These are phyloP conservation scores for Zygaena filipendulae DNA, from an alignment of 2,888 invertebrate genomes.

Conservation along the genomic window DNA sequence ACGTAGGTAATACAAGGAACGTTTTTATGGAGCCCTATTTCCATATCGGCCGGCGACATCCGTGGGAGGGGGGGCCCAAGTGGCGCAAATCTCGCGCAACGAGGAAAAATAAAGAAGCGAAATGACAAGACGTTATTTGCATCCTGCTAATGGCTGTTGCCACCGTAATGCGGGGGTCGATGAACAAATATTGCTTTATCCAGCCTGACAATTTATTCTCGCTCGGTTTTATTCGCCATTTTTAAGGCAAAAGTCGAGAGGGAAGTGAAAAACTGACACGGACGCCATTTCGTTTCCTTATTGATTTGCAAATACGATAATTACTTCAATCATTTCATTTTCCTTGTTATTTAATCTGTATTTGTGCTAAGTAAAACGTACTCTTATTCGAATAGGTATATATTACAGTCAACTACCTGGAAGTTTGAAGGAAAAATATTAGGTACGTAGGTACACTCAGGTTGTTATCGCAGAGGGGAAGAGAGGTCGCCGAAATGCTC, in stretches of 20 bases:
- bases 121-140: constrained; percentile 69
- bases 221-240: constrained; percentile 58
- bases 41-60: constrained; percentile 27
- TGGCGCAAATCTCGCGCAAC: constrained; percentile 35
- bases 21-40: no score
- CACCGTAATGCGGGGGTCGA: constrained; percentile 64
- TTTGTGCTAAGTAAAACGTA: no score
- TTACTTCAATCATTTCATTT: no score
- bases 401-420: no score
- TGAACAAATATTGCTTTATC: constrained; percentile 68
- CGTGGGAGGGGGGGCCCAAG: constrained; percentile 32
- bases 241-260: constrained; percentile 46
- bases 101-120: constrained; percentile 63
- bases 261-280: constrained; percentile 50
- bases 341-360: no score
- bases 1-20: no score
- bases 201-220: constrained; percentile 65
- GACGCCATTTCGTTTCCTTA: constrained; percentile 62
- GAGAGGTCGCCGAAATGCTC: constrained; percentile 47
- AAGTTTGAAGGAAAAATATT: no score
- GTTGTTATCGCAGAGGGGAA: constrained; percentile 35
- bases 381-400: no score
- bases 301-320: constrained; percentile 60
- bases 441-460: no score
- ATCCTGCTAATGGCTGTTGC: constrained; percentile 62